A percentile compares a stretch with the other conserved stretches of the same genome.
Evolutionary conservation across 2,888 invertebrate genomes (phyloP).

Genomic region (Cryptus viduatorius): DNA sequence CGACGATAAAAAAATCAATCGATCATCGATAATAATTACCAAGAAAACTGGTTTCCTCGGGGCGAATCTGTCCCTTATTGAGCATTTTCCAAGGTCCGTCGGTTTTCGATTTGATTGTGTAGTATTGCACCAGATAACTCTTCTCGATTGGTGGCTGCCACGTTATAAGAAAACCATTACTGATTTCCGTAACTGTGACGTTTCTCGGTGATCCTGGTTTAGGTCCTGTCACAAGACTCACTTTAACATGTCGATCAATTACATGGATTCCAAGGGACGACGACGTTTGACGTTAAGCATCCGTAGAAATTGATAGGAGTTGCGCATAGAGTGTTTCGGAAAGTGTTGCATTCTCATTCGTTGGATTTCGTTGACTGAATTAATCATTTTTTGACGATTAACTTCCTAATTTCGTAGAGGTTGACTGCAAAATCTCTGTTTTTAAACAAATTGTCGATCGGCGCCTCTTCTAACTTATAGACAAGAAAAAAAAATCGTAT

Average conservation of each 20-base stretch:
- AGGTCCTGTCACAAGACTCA: constrained; percentile 89
- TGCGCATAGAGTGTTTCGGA: constrained; percentile 41
- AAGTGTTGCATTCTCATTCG: constrained; percentile 34
- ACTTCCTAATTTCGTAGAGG: too few species aligned
- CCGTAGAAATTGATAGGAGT: constrained; percentile 68
- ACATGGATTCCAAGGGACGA: constrained; percentile 67
- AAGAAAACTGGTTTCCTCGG: constrained; percentile 95
- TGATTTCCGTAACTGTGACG: constrained; percentile 94
- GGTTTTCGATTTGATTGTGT: constrained; percentile 96
- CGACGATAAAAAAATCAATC: background rate
- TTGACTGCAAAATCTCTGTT: too few species aligned
- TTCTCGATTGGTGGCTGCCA: constrained; percentile 95
- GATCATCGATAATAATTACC: constrained; percentile 86
- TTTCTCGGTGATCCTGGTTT: constrained; percentile 96
- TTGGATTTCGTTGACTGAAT: background rate
- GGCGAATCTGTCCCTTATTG: constrained; percentile 94
- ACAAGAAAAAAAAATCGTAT: too few species aligned
- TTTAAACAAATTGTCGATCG: too few species aligned
- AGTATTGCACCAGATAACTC: constrained; percentile 93
- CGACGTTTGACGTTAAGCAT: constrained; percentile 59
- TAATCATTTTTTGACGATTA: too few species aligned
- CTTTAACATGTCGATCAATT: constrained; percentile 69
- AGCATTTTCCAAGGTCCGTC: constrained; percentile 96
- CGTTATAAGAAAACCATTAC: constrained; percentile 95
- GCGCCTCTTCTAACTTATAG: too few species aligned